Conservation (phyloP, 2,797 vertebrate species). For the Alcedo quadribrachys region DNA sequence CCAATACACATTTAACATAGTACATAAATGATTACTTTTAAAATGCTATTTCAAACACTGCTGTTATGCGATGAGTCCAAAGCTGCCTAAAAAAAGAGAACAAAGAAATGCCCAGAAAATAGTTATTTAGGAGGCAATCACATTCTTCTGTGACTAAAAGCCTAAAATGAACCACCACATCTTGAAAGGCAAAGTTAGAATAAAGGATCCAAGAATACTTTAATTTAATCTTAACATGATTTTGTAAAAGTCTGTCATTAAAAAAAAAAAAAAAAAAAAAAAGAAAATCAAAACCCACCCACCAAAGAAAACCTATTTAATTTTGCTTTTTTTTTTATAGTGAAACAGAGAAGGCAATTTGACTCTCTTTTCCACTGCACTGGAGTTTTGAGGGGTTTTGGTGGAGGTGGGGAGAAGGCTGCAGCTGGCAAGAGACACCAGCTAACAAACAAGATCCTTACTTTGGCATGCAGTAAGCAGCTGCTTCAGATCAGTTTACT, state of each 20-base stretch:
- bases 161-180: not conserved
- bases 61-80: not conserved
- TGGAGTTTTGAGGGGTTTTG: fast-evolving
- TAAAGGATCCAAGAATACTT: not conserved
- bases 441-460: not conserved
- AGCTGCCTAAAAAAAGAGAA: not conserved
- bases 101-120: not conserved
- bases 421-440: not conserved
- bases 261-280: not conserved
- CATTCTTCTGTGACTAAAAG: not conserved
- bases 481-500: not conserved
- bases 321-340: not conserved
- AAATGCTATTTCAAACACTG: not conserved
- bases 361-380: not conserved
- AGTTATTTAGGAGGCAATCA: not conserved
- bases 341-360: not conserved
- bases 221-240: not conserved
- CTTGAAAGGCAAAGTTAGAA: not conserved
- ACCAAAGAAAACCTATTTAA: not conserved
- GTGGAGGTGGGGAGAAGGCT: not conserved
- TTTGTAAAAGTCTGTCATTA: not conserved
- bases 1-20: not conserved
- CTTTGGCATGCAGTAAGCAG: not conserved
- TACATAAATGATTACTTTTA: not conserved
- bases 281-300: not conserved